Conservation (phyloP, 2,113 vertebrate species). For the Ceyx margarethae region DNA sequence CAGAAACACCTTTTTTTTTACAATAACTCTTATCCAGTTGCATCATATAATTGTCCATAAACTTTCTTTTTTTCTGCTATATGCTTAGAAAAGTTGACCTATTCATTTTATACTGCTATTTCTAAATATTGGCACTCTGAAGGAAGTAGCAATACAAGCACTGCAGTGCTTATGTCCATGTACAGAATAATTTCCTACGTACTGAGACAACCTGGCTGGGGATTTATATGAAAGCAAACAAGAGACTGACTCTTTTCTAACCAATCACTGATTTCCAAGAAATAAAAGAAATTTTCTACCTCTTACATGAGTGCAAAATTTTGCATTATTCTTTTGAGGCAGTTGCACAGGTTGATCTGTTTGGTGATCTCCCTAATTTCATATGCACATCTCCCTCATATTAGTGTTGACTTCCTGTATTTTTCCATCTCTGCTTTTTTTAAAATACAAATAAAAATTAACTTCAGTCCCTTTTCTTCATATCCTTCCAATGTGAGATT, state of each 20-base stretch:
- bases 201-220: fast-evolving
- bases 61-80: fast-evolving
- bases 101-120: not conserved
- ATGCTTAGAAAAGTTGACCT: not conserved
- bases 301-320: not conserved
- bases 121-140: not conserved
- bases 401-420: not conserved
- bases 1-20: fast-evolving
- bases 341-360: not conserved
- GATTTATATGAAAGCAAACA: not conserved
- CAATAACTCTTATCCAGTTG: not conserved
- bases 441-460: not conserved
- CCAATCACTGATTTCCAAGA: not conserved
- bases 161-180: not conserved
- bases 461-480: not conserved
- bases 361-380: not conserved
- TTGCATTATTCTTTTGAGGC: not conserved
- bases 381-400: not conserved
- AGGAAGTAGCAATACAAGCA: not conserved
- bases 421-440: not conserved
- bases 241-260: not conserved
- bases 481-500: not conserved
- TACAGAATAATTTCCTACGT: not conserved
- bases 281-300: not conserved
- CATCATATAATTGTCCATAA: fast-evolving